A percentile compares a stretch with the other conserved stretches of the same genome.
Evolutionary conservation across 2,113 vertebrate species (phyloP).

Genomic region (Crotalus helleri): DNA sequence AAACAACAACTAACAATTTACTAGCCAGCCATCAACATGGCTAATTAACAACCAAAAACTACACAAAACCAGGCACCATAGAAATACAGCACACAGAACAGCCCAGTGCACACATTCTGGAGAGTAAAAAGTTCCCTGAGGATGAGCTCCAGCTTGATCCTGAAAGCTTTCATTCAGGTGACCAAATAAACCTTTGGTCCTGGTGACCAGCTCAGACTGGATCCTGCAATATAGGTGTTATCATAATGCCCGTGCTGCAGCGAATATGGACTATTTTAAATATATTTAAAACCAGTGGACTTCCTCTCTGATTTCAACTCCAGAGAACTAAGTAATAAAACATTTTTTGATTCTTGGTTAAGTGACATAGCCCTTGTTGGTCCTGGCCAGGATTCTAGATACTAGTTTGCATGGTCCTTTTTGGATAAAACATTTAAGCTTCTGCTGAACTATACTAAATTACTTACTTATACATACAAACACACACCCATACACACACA

Average conservation of each 20-base stretch:
- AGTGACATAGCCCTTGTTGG: background rate
- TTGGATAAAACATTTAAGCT: background rate
- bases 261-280: background rate
- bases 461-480: background rate
- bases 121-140: too few species aligned
- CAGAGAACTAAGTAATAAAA: background rate
- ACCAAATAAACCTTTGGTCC: too few species aligned
- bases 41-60: too few species aligned
- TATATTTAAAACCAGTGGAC: background rate
- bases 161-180: too few species aligned
- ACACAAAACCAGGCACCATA: too few species aligned
- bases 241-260: background rate
- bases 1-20: too few species aligned
- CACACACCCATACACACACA: background rate
- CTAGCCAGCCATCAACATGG: too few species aligned
- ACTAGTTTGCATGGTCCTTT: background rate
- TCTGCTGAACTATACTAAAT: background rate
- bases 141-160: too few species aligned
- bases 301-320: background rate
- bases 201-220: too few species aligned
- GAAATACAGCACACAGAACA: too few species aligned
- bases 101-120: too few species aligned
- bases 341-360: background rate
- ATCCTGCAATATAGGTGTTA: background rate
- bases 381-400: background rate